phyloP scores from a whole-genome alignment of 53 echinoderm and acorn worm species.

The Echinarachnius parma region DNA sequence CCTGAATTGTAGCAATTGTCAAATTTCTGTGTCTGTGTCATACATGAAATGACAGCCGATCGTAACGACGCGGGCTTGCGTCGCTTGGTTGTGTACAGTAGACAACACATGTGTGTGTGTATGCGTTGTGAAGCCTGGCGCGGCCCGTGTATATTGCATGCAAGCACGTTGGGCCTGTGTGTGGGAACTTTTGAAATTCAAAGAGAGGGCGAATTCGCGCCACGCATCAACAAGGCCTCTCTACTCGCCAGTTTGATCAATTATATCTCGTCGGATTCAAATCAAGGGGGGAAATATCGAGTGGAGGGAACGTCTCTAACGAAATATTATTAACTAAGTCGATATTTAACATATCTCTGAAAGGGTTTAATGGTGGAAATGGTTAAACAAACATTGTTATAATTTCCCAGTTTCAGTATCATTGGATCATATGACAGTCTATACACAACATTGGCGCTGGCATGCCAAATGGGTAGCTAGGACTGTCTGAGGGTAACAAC shows the following conservation, averaged over 20 bases:
- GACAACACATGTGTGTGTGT: constrained; percentile 5
- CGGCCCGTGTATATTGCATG: neutral
- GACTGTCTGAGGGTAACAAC: too few relatives aligned
- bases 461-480: too few relatives aligned
- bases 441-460: too few relatives aligned
- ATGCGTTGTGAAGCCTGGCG: neutral
- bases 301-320: constrained; percentile 14
- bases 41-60: neutral
- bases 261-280: constrained; percentile 3
- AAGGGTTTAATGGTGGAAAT: too few relatives aligned
- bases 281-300: too few relatives aligned
- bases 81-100: neutral
- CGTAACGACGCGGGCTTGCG: constrained; percentile 2
- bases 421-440: too few relatives aligned
- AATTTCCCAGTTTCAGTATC: too few relatives aligned
- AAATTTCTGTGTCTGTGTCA: neutral
- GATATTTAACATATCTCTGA: too few relatives aligned
- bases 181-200: constrained; percentile 34
- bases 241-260: constrained; percentile 20
- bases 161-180: constrained; percentile 26
- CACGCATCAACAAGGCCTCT: constrained; percentile 30
- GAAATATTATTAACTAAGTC: neutral
- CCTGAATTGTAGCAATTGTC: neutral
- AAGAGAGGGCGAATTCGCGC: constrained; percentile 37
- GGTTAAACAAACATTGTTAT: too few relatives aligned